Percentiles rank a stretch among this genome's conserved stretches.
phyloP scores from a whole-genome alignment of 2,797 vertebrate genomes.

The Galagoides demidoff region DNA sequence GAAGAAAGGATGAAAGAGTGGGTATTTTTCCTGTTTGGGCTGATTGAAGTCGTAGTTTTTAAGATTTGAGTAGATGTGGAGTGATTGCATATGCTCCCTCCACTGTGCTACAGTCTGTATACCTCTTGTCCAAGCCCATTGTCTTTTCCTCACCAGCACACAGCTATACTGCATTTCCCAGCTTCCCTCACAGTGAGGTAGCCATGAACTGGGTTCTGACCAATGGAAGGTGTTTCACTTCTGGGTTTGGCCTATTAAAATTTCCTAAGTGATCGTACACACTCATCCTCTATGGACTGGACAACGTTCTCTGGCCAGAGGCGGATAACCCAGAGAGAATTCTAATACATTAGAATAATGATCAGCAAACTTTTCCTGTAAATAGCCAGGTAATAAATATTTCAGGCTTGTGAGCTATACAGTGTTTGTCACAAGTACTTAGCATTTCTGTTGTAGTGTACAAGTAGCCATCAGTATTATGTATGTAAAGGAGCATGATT shows the following conservation, averaged over 20 bases:
- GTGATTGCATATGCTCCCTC: background rate
- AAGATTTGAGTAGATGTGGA: background rate
- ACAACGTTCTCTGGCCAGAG: background rate
- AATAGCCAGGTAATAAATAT: background rate
- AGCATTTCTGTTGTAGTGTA: background rate
- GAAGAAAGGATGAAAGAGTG: background rate
- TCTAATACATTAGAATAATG: background rate
- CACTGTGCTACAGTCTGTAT: no score
- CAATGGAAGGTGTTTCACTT: background rate
- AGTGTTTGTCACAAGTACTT: background rate
- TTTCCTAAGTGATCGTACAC: background rate
- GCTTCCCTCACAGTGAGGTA: background rate
- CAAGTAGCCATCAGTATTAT: background rate
- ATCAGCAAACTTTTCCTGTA: constrained; percentile 13
- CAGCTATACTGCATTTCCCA: background rate
- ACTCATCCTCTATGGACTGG: background rate
- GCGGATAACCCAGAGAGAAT: background rate
- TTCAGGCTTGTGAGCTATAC: background rate
- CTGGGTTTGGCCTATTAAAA: background rate
- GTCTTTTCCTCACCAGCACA: background rate
- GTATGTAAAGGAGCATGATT: background rate
- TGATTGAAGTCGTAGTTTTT: background rate
- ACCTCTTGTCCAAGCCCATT: background rate
- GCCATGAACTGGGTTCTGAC: background rate
- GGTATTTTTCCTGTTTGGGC: background rate